Evolutionary conservation across 2,888 invertebrate species (phyloP).

Genomic region (Exephanes ischioxanthus): DNA sequence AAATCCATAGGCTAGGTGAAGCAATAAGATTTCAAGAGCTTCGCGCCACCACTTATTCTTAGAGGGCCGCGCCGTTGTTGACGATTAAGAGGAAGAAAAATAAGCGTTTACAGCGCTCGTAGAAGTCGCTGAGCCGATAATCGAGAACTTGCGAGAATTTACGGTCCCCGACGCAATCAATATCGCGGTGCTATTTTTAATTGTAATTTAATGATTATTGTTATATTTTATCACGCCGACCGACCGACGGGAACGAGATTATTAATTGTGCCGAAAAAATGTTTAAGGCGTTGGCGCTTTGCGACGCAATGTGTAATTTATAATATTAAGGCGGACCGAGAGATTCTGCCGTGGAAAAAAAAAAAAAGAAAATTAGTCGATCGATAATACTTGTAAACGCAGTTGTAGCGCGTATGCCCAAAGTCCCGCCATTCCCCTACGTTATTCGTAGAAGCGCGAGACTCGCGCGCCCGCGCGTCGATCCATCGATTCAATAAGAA

Average conservation of each 20-base stretch:
- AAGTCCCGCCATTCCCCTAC: constrained; percentile 27
- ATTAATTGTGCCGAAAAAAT: constrained; percentile 48
- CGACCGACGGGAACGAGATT: constrained; percentile 31
- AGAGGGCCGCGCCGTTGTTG: constrained; percentile 71
- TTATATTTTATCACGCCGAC: constrained; percentile 59
- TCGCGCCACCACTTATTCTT: constrained; percentile 72
- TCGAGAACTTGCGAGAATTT: constrained; percentile 38
- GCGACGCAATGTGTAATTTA: constrained; percentile 51
- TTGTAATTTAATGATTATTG: constrained; percentile 41
- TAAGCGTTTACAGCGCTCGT: constrained; percentile 55
- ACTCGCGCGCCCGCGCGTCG: neutral
- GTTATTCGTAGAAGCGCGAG: constrained; percentile 15
- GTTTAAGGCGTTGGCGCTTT: constrained; percentile 49
- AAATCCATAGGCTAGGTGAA: constrained; percentile 72
- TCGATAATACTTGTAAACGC: constrained; percentile 50
- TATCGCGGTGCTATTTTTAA: constrained; percentile 58
- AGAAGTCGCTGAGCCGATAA: constrained; percentile 37
- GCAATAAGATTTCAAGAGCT: constrained; percentile 77
- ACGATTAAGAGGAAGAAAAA: constrained; percentile 61
- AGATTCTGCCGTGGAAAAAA: constrained; percentile 40
- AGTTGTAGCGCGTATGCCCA: constrained; percentile 37
- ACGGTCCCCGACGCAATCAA: constrained; percentile 42
- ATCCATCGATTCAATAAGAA: neutral
- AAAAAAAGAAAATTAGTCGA: constrained; percentile 49
- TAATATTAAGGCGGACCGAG: constrained; percentile 38